Percentiles rank a stretch among this genome's conserved stretches.
These are phyloP conservation scores for Anarsia innoxiella DNA, from an alignment of 2,888 invertebrate species.

Conservation along the genomic window DNA sequence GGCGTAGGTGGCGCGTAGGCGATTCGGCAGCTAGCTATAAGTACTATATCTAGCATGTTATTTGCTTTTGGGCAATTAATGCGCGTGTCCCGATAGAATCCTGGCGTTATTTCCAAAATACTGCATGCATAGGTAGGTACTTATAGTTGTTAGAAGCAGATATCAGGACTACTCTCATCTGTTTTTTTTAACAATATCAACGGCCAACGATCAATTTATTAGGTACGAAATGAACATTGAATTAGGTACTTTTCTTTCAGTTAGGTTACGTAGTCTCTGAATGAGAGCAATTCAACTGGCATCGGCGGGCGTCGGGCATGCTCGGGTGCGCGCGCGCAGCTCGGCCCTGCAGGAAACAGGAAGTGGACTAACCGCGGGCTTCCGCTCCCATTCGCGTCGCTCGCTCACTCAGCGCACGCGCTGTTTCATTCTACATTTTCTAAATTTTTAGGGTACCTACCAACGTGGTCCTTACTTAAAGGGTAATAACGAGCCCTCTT, in stretches of 20 bases:
- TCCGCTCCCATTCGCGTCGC: slow-evolving; percentile 72
- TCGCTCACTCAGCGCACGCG: slow-evolving; percentile 52
- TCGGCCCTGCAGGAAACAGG: slow-evolving; percentile 73
- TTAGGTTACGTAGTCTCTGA: too few relatives aligned
- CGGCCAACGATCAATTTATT: too few relatives aligned
- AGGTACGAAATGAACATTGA: too few relatives aligned
- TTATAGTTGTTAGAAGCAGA: too few relatives aligned
- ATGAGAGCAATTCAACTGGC: too few relatives aligned
- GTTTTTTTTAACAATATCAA: too few relatives aligned
- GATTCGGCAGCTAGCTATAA: slow-evolving; percentile 37
- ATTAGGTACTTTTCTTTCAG: too few relatives aligned
- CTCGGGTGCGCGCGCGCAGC: slow-evolving; percentile 56
- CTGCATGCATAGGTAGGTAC: too few relatives aligned
- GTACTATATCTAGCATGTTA: slow-evolving; percentile 28
- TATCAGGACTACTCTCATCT: too few relatives aligned
- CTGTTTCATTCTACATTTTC: slow-evolving; percentile 70
- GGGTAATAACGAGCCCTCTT: too few relatives aligned
- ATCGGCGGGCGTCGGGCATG: slow-evolving; percentile 30
- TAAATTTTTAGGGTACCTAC: too few relatives aligned
- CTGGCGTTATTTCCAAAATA: slow-evolving; percentile 37
- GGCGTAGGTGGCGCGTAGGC: slow-evolving; percentile 37
- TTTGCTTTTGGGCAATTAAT: slow-evolving; percentile 55
- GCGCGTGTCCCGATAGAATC: slow-evolving; percentile 33
- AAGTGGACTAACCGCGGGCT: slow-evolving; percentile 74
- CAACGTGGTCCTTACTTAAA: too few relatives aligned